A percentile compares a stretch with the other conserved stretches of the same genome.
These are phyloP conservation scores for Menidia menidia DNA, from an alignment of 2,797 vertebrate genomes.

Conservation along the genomic window DNA sequence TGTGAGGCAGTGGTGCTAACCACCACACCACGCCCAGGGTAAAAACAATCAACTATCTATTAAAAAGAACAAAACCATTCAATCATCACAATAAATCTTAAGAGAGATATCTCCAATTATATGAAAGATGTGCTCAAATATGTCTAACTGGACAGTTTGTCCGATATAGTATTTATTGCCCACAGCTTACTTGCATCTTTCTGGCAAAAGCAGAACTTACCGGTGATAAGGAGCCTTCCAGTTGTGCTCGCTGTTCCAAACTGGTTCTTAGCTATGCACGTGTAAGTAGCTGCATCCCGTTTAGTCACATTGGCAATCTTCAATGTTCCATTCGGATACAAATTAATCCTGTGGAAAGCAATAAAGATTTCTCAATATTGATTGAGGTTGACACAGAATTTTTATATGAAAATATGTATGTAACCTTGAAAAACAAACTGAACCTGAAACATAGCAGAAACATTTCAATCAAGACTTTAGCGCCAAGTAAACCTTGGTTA, in stretches of 20 bases:
- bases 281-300: conserved; percentile 89
- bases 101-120: background rate
- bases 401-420: too few relatives aligned
- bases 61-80: too few relatives aligned
- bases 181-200: background rate
- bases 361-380: conserved; percentile 14
- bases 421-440: background rate
- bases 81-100: background rate
- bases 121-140: too few relatives aligned
- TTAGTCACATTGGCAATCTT: conserved; percentile 90
- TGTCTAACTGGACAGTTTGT: too few relatives aligned
- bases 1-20: too few relatives aligned
- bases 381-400: too few relatives aligned
- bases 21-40: too few relatives aligned
- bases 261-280: conserved; percentile 91
- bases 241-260: conserved; percentile 91
- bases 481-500: too few relatives aligned
- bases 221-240: conserved; percentile 88
- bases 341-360: conserved; percentile 73
- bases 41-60: too few relatives aligned
- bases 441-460: too few relatives aligned
- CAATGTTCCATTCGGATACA: conserved; percentile 89
- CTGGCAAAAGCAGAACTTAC: conserved; percentile 70
- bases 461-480: too few relatives aligned
- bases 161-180: too few relatives aligned